Base-by-base conservation (phyloP, 2,888 invertebrate species). In the Seira musarum region DNA sequence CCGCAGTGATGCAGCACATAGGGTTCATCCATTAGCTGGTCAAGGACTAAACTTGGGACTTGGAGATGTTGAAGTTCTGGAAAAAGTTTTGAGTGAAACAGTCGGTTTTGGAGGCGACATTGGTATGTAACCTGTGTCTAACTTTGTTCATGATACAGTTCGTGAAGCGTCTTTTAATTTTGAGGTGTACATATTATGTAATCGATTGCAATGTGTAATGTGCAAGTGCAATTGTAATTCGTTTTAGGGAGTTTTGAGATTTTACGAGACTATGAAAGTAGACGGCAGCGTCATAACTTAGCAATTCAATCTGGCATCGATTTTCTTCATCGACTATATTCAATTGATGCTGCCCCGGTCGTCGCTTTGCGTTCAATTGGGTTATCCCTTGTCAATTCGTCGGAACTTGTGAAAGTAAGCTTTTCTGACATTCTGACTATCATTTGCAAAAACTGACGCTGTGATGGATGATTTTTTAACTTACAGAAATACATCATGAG, bases 1-100 rank as follows among this genome's bases (percentile, higher is more conserved):
- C 8, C 30, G 8, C 87, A 94, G 95, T 0, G 96, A 96, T 89
- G 95, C 96, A 60, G 94, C 96, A 0, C 95, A 98, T 90, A 91
- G 97, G 84, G 92, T 99, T 21, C 99, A 99, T 90, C 99, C 99
- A 0, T 89, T 99, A 85, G 99, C 99, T 49, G 99, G 99, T 0
- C 98, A 98, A 90, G 99, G 99, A 6, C 96, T 98, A 0, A 99
- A 99, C 90, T 91, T 99, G 63, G 99, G 99, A 1, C 97, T 99
- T 89, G 96, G 96, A 6, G 99, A 99, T 90, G 93, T 97, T 0
- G 90, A 91, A 35, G 92, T 92, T 84, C 90, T 99, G n/a, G 92
- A 93, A 0, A 90, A 93, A 66, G 88, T 93, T 15, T 89, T 99
- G 17, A 91, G 93, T 0, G 91, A 94, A 22, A 93, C 94, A 0